These are phyloP conservation scores for Prostheceraeus crozeri DNA, from an alignment of 2,888 invertebrate species.

Conservation along the genomic window DNA sequence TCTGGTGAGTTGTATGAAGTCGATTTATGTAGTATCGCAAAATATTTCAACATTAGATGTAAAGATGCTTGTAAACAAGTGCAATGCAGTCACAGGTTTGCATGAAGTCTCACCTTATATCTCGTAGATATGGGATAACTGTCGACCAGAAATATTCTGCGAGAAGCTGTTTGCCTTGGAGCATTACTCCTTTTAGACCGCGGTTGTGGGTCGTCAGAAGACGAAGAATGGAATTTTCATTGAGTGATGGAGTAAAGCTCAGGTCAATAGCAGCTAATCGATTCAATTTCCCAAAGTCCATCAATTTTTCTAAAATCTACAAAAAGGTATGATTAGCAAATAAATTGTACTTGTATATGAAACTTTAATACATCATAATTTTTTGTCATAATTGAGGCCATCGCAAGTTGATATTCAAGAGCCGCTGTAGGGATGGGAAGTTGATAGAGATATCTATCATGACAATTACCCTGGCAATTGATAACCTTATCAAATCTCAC, in stretches of 20 bases:
- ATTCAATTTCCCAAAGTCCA: slow-evolving; percentile 70
- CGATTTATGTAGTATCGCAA: too few species aligned
- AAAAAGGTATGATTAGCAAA: slow-evolving; percentile 33
- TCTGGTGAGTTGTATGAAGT: too few species aligned
- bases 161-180: slow-evolving; percentile 93
- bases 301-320: slow-evolving; percentile 76
- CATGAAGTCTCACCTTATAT: slow-evolving; percentile 79
- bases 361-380: background rate
- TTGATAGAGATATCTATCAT: too few species aligned
- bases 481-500: too few species aligned
- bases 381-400: too few species aligned
- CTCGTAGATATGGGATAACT: slow-evolving; percentile 78
- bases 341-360: background rate
- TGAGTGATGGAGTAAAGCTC: slow-evolving; percentile 86
- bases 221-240: slow-evolving; percentile 81
- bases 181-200: slow-evolving; percentile 75
- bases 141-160: slow-evolving; percentile 97
- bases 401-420: too few species aligned
- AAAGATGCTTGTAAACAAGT: too few species aligned
- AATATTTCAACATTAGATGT: too few species aligned
- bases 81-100: too few species aligned
- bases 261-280: slow-evolving; percentile 79
- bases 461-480: too few species aligned
- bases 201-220: slow-evolving; percentile 81
- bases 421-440: too few species aligned